Conservation (phyloP, 2,797 vertebrate genomes). For the Stomatorhinus walkeri region DNA sequence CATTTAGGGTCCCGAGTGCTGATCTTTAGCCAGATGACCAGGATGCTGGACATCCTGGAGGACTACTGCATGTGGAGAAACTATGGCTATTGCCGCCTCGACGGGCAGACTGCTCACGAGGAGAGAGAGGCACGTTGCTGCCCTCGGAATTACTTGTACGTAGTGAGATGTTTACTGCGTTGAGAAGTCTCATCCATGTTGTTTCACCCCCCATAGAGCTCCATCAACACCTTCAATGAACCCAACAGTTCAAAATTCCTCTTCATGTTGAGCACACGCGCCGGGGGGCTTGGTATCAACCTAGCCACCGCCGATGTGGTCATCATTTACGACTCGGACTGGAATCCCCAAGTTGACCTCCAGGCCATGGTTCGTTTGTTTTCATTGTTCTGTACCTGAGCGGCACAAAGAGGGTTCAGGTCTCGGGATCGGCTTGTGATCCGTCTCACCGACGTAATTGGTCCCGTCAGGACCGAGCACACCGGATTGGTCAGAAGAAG, state of each 20-base stretch:
- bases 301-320: conserved; percentile 96
- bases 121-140: conserved; percentile 80
- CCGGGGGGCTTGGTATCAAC: conserved; percentile 95
- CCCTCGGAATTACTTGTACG: not conserved
- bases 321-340: conserved; percentile 96
- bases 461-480: conserved; percentile 79
- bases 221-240: conserved; percentile 89
- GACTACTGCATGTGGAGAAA: conserved; percentile 99
- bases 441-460: not conserved
- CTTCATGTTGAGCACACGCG: conserved; percentile 97
- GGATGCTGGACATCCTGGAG: conserved; percentile 94
- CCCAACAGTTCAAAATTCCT: conserved; percentile 89
- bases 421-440: not conserved
- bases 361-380: conserved; percentile 86
- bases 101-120: conserved; percentile 94
- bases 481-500: conserved; percentile 96
- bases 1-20: conserved; percentile 81
- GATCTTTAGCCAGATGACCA: conserved; percentile 99
- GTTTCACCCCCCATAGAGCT: conserved; percentile 63
- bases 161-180: not conserved
- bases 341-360: conserved; percentile 98
- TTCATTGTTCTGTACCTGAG: not conserved
- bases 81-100: conserved; percentile 87
- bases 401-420: not conserved
- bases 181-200: not conserved